Percentiles rank a stretch among this genome's conserved stretches.
These are phyloP conservation scores for Dicrostonyx torquatus DNA, from an alignment of 2,797 vertebrate species.

Conservation along the genomic window DNA sequence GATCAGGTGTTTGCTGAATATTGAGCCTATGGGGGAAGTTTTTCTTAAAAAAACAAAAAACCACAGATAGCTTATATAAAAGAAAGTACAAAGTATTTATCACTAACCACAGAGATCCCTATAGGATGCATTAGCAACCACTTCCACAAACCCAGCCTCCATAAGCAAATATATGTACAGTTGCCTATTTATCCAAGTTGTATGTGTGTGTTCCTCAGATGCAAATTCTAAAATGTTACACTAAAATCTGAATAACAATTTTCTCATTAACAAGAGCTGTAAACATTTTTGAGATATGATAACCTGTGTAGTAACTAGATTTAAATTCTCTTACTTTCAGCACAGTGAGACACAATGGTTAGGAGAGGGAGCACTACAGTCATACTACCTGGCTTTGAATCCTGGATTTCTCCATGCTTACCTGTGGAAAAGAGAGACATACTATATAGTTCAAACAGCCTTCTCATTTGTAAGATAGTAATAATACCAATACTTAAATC, in stretches of 20 bases:
- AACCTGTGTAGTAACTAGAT: too few species aligned
- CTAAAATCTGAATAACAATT: background rate
- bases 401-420: background rate
- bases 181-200: background rate
- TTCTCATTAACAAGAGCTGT: background rate
- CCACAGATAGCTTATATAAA: background rate
- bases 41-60: background rate
- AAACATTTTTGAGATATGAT: background rate
- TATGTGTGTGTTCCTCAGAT: background rate
- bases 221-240: slow-evolving; percentile 12
- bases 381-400: background rate
- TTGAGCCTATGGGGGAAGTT: background rate
- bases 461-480: background rate
- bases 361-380: background rate
- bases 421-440: background rate
- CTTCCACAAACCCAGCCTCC: background rate
- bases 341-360: background rate
- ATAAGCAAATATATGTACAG: background rate
- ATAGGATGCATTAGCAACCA: background rate
- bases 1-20: background rate
- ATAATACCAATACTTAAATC: background rate
- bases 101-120: background rate
- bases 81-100: background rate
- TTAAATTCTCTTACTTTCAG: background rate
- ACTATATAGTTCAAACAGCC: background rate